phyloP scores from a whole-genome alignment of 2,888 invertebrate genomes.

The Luperina testacea region DNA sequence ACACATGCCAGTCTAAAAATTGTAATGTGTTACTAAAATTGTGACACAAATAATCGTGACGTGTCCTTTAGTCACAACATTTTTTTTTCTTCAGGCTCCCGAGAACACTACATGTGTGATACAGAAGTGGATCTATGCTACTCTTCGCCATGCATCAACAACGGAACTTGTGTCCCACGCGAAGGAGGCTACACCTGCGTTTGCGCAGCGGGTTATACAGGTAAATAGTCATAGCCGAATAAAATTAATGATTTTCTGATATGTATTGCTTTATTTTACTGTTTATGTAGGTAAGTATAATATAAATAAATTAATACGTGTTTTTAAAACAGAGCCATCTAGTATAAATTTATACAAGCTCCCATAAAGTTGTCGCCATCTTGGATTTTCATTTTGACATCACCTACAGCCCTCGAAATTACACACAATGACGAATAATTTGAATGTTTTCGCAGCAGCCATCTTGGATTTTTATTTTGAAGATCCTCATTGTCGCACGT shows the following conservation, averaged over 20 bases:
- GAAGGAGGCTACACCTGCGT: slow-evolving; percentile 98
- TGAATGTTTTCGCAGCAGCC: no score
- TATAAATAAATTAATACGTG: no score
- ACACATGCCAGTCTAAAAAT: neutral
- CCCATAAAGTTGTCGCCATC: no score
- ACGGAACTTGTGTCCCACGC: slow-evolving; percentile 95
- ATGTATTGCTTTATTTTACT: neutral
- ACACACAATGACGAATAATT: no score
- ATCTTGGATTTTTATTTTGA: no score
- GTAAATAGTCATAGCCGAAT: slow-evolving; percentile 79
- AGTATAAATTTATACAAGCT: no score
- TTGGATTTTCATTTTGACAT: no score
- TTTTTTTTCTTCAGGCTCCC: slow-evolving; percentile 90
- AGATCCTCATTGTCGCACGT: no score
- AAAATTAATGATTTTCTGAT: neutral
- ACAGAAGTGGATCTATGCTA: slow-evolving; percentile 99
- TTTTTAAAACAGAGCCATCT: no score
- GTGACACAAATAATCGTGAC: neutral
- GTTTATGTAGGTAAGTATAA: neutral
- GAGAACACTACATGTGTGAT: slow-evolving; percentile 97
- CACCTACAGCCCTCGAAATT: no score
- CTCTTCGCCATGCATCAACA: slow-evolving; percentile 97
- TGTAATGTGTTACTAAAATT: neutral
- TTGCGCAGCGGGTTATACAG: slow-evolving; percentile 94
- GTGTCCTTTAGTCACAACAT: neutral